A percentile compares a stretch with the other conserved stretches of the same genome.
phyloP scores from a whole-genome alignment of 2,888 invertebrate genomes.

The Cephus sareptanus region DNA sequence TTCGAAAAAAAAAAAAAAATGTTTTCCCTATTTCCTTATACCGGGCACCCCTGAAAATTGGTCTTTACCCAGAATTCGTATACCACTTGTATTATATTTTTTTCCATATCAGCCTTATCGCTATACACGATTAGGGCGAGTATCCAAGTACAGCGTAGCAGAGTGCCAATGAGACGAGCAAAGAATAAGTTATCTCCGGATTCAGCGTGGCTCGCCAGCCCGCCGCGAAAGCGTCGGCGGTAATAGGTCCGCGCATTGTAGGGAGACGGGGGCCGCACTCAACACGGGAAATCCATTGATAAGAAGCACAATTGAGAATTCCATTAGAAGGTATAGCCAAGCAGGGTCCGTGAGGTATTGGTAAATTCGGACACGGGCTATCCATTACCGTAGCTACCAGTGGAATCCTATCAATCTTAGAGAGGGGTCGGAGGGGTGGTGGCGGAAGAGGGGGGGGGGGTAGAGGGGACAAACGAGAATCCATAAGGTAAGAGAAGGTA shows the following conservation, averaged over 20 bases:
- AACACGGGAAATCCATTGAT: slow-evolving; percentile 41
- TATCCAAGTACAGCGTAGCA: no score
- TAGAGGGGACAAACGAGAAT: no score
- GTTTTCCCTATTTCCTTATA: background rate
- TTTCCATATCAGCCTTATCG: no score
- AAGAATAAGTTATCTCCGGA: slow-evolving; percentile 47
- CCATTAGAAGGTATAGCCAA: slow-evolving; percentile 56
- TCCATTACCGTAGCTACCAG: slow-evolving; percentile 55
- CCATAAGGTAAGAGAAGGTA: no score
- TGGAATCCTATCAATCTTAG: slow-evolving; percentile 59
- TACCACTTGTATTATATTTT: no score
- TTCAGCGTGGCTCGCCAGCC: background rate
- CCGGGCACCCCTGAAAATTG: background rate
- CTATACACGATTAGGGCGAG: no score
- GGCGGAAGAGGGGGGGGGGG: background rate
- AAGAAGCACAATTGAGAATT: slow-evolving; percentile 55
- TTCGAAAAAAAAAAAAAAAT: slow-evolving; percentile 3
- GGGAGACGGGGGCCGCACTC: slow-evolving; percentile 32
- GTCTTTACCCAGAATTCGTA: no score
- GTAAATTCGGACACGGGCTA: slow-evolving; percentile 58
- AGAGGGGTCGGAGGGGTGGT: background rate
- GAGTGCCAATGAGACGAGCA: slow-evolving; percentile 7
- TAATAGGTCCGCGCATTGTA: slow-evolving; percentile 38
- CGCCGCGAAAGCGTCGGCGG: slow-evolving; percentile 20
- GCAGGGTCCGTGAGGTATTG: slow-evolving; percentile 36